Conservation (phyloP, 2,113 vertebrate species). For the Ailuropoda melanoleuca region DNA sequence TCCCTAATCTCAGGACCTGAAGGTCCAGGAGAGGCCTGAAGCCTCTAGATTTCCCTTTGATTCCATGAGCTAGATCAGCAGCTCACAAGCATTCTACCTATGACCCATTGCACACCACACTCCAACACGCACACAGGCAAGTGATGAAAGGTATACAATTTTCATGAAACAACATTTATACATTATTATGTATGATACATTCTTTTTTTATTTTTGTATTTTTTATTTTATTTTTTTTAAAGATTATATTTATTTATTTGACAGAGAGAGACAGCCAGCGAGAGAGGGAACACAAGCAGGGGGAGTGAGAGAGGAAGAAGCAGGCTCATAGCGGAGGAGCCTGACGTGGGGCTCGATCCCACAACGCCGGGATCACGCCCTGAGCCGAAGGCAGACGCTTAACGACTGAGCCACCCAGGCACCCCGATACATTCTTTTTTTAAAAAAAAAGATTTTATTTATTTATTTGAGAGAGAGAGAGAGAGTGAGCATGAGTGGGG, state of each 20-base stretch:
- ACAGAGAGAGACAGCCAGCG: too few relatives aligned
- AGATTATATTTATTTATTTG: neutral
- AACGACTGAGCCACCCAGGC: neutral
- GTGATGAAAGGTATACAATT: neutral
- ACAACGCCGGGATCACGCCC: neutral
- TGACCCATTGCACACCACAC: neutral
- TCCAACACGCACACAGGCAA: fast-evolving
- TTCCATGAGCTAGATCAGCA: neutral
- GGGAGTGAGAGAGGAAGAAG: neutral
- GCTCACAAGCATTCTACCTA: neutral
- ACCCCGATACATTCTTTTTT: neutral
- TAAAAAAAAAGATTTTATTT: neutral
- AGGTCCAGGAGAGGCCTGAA: neutral
- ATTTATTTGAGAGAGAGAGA: neutral
- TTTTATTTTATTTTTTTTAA: too few relatives aligned
- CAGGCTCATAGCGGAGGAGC: neutral
- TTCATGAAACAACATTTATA: neutral
- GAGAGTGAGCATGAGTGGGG: too few relatives aligned
- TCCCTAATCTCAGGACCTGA: neutral
- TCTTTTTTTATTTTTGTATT: too few relatives aligned
- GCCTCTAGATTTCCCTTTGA: neutral
- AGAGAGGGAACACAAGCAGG: neutral
- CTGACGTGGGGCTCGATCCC: neutral
- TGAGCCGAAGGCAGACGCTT: neutral
- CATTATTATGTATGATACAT: neutral